phyloP scores from a whole-genome alignment of 1,140 invertebrate species.

The Telenomus remus region DNA sequence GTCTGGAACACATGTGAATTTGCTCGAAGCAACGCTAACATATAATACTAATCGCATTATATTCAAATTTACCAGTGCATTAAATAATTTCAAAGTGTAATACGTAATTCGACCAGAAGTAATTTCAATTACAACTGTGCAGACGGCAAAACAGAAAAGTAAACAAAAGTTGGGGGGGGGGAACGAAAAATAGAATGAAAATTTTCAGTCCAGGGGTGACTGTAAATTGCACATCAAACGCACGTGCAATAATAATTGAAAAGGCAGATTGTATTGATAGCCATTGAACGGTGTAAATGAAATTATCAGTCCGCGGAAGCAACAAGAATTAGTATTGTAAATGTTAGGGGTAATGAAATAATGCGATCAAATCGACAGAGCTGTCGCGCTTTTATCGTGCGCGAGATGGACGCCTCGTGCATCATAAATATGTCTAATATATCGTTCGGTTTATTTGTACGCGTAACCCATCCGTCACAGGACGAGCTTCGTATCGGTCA shows the following conservation, averaged over 20 bases:
- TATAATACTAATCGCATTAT: no score
- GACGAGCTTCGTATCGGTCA: constrained; percentile 49
- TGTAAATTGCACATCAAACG: neutral
- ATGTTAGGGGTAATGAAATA: constrained; percentile 49
- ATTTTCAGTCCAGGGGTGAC: neutral
- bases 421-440: constrained; percentile 63
- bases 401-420: constrained; percentile 58
- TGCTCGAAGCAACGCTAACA: no score
- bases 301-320: constrained; percentile 41
- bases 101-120: no score
- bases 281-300: constrained; percentile 20
- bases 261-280: constrained; percentile 21
- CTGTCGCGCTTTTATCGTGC: constrained; percentile 45
- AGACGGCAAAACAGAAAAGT: neutral
- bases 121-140: no score
- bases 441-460: constrained; percentile 61
- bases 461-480: constrained; percentile 61
- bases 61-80: no score
- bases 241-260: constrained; percentile 8
- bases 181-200: neutral
- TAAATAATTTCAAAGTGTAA: no score
- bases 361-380: constrained; percentile 46
- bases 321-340: constrained; percentile 47
- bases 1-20: no score
- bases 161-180: no score